These are phyloP conservation scores for Gymnocephalus cernua DNA, from an alignment of 2,113 vertebrate species.

Conservation along the genomic window DNA sequence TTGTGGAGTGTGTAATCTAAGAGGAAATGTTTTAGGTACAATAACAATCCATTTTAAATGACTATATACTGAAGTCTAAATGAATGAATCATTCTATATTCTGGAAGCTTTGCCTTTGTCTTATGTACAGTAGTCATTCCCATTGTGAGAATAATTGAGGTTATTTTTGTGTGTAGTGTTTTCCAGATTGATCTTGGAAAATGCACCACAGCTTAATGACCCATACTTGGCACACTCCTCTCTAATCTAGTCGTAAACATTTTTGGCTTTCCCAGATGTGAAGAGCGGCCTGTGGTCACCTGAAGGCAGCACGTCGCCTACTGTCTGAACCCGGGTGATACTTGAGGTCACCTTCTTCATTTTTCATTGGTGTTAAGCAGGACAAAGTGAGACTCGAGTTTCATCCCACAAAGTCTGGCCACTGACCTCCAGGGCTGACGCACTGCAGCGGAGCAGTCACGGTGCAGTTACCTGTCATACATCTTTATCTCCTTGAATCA, in stretches of 20 bases:
- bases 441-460: constrained; percentile 34
- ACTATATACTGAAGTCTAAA: neutral
- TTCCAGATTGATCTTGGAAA: constrained; percentile 10
- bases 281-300: constrained; percentile 27
- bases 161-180: neutral
- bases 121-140: neutral
- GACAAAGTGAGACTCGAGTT: constrained; percentile 73
- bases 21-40: neutral
- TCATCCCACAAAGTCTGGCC: constrained; percentile 63
- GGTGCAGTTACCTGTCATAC: constrained; percentile 55
- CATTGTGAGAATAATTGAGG: neutral
- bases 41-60: neutral
- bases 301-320: neutral
- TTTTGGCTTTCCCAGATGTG: constrained; percentile 26
- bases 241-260: neutral
- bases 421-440: constrained; percentile 52
- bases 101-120: neutral
- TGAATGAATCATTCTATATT: neutral
- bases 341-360: constrained; percentile 74
- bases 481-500: constrained; percentile 64
- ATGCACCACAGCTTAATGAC: neutral
- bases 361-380: constrained; percentile 75
- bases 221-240: neutral
- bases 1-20: neutral
- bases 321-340: constrained; percentile 57